Percentiles rank a stretch among this genome's conserved stretches.
phyloP scores from a whole-genome alignment of 1,140 invertebrate species.

The Caenorhabditis briggsae region DNA sequence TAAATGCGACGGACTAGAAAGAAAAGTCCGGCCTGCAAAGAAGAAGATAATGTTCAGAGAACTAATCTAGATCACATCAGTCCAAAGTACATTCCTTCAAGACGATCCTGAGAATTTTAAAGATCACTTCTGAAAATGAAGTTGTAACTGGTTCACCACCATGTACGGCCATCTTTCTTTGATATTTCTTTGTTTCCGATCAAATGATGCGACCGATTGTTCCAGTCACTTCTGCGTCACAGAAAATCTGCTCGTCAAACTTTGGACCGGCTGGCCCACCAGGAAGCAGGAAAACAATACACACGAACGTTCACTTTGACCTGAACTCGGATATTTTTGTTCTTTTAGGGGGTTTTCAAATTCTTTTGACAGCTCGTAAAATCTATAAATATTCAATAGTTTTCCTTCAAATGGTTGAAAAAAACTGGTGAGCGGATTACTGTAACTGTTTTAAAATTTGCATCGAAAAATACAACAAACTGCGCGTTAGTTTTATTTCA shows the following conservation, averaged over 20 bases:
- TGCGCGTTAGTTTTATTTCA: no score
- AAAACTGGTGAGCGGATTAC: no score
- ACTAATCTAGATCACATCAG: slow-evolving; percentile 7
- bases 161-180: background rate
- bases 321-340: background rate
- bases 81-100: slow-evolving; percentile 5
- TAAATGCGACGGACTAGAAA: background rate
- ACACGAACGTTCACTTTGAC: background rate
- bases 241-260: slow-evolving; percentile 38
- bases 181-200: slow-evolving; percentile 31
- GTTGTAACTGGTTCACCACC: background rate
- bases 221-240: slow-evolving; percentile 35
- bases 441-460: no score
- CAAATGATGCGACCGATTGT: slow-evolving; percentile 28
- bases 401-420: no score
- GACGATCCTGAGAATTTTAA: background rate
- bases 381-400: no score
- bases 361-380: background rate
- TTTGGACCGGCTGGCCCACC: slow-evolving; percentile 6
- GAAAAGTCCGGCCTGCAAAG: slow-evolving; percentile 25
- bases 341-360: background rate
- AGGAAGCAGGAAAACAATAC: slow-evolving; percentile 26
- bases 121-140: slow-evolving; percentile 1
- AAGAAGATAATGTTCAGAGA: background rate
- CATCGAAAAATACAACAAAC: no score